Evolutionary conservation across 1,140 invertebrate genomes (phyloP), one percentile per base, ranked within the genome.

Genomic region (Drosophila paulistorum): DNA sequence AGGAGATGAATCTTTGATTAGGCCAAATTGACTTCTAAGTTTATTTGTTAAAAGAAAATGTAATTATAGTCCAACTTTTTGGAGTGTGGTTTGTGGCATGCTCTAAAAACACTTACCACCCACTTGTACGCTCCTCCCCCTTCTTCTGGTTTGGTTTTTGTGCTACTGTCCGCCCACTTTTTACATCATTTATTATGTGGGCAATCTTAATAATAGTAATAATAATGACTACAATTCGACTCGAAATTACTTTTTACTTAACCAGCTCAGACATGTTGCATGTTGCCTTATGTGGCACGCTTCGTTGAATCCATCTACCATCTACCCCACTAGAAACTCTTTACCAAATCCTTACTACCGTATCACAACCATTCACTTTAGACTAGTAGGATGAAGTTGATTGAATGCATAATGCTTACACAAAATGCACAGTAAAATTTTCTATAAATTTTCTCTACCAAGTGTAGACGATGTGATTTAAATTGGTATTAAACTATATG

Each of bases 181-280:
- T 87, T 86, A 86, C 83, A 75, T 87, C 71, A 86, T 81, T 87
- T 79, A 76, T 86, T 87, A 86, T 85, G 83, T 87, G 79, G 83
- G 69, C 67, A 82, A 71, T 71, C 67, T 62, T 58, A 71, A 73
- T 67, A 71, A 73, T 67, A 73, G 71, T 67, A 73, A 78, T 67
- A 73, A 73, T 67, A 73, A 78, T 68, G 69, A 59, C 69, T 71
- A 73, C 79, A 54, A 70, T 75, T 79, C 17, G 60, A 71, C 45
- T 72, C 26, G 33, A 77, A 70, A 71, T 77, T 74, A 74, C 57
- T 66, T 74, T 77, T 74, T 48, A 73, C 61, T 65, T 48, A 63
- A 51, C 54, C 39, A 61, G 30, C 17, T 39, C 26, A 30, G 42
- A 48, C 7, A 51, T 17, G 17, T 26, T 45, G 11, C 30, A 14